Base-by-base conservation (phyloP, 2,888 invertebrate species). In the Hypomecis punctinalis region DNA sequence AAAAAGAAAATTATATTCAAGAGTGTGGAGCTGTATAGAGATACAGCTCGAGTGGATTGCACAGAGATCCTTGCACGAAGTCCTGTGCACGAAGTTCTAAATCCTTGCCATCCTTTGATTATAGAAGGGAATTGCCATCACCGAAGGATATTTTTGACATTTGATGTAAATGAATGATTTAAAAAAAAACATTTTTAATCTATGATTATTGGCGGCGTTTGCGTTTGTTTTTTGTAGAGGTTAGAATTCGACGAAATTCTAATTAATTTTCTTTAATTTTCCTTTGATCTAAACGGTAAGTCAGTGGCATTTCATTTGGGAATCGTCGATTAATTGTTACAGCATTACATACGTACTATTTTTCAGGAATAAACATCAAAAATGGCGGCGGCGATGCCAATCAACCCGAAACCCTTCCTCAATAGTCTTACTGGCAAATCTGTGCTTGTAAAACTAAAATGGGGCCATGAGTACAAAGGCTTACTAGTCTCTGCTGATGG, bases 391-490 rank as follows among this genome's bases (percentile, higher is more conserved):
- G 96, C 97, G 89, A 98, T 98, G 97, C 98, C 98, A 76, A 97
- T 99, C 84, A 99, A 99, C 92, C 99, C 99, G 5, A 99, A 99
- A 94, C 99, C 99, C 68, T 99, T 99, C 91, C 94, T 99, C 60
- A 99, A 99, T 94, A 97, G 98, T 82, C 94, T 99, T 53, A 99
- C 99, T 0, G 99, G 99, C 11, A 99, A 99, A 93, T 96, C 98
- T 47, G 99, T 99, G 46, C 95, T 99, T 88, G 99, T 99, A 2
- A 99, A 99, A 91, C 94, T 99, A 68, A 99, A 99, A 87, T 99
- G 99, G 99, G 99, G 99, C 39, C 99, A 99, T 89, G 99, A 99
- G 90, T 99, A 99, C 90, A 99, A 99, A 94, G 99, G 99, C 10
- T 97, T 98, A 76, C 93, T 99, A 42, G 99, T 99, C 0, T 99